These are phyloP conservation scores for Cydia pomonella DNA, from an alignment of 1,140 invertebrate species.

Conservation along the genomic window DNA sequence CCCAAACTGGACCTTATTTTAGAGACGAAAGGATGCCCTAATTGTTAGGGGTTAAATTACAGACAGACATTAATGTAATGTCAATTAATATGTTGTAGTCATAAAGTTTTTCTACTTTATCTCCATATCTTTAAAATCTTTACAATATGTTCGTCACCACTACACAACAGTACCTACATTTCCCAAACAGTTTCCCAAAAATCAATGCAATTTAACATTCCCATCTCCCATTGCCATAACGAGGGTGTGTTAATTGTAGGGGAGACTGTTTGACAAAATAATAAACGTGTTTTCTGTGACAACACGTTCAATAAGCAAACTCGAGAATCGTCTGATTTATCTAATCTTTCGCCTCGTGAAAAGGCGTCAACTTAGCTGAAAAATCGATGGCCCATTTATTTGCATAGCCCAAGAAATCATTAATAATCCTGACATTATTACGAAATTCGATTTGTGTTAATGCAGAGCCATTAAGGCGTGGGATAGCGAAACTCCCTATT, in stretches of 20 bases:
- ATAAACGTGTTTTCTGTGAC: constrained; percentile 58
- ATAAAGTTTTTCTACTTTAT: neutral
- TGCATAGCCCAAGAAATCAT: constrained; percentile 11
- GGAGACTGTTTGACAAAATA: constrained; percentile 63
- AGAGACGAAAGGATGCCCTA: too few species aligned
- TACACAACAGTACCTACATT: neutral
- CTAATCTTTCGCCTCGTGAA: constrained; percentile 13
- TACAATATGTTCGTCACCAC: neutral
- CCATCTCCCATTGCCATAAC: constrained; percentile 47
- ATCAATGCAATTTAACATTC: constrained; percentile 63
- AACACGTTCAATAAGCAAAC: constrained; percentile 40
- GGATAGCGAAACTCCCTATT: constrained; percentile 18
- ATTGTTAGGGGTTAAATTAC: too few species aligned
- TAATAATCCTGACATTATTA: constrained; percentile 21
- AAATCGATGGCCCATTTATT: constrained; percentile 32
- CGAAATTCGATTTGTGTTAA: constrained; percentile 26
- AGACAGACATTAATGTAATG: neutral
- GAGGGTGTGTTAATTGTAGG: constrained; percentile 56
- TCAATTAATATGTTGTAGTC: neutral
- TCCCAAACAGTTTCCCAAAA: constrained; percentile 52
- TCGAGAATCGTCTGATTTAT: constrained; percentile 34
- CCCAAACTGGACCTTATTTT: neutral
- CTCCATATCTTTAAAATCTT: neutral
- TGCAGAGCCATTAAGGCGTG: constrained; percentile 12
- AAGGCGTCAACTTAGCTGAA: constrained; percentile 3